Conservation (phyloP, 35 echinoderm and acorn worm genomes). For the Apostichopus californicus region DNA sequence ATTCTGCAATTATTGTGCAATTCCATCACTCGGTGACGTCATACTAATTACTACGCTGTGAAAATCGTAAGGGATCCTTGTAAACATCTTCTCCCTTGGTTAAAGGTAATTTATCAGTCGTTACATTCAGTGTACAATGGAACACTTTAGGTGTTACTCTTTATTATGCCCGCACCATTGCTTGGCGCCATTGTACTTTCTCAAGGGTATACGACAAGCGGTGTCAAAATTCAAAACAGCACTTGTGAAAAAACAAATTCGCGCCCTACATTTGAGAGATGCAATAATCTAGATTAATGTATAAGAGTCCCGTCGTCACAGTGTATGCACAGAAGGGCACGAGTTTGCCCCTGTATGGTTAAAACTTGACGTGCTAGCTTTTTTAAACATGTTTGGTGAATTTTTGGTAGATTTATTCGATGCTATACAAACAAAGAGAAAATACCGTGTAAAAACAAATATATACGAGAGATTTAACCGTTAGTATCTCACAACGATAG, state of each 20-base stretch:
- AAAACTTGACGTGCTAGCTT: too few relatives aligned
- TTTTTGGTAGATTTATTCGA: too few relatives aligned
- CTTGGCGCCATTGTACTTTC: not conserved
- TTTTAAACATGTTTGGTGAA: too few relatives aligned
- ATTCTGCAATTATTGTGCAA: too few relatives aligned
- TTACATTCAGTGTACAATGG: not conserved
- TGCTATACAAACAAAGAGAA: too few relatives aligned
- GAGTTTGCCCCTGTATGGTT: too few relatives aligned
- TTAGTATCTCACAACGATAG: too few relatives aligned
- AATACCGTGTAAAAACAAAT: too few relatives aligned
- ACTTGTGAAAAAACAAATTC: not conserved
- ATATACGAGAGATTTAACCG: too few relatives aligned
- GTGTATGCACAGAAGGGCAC: too few relatives aligned
- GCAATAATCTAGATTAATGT: too few relatives aligned
- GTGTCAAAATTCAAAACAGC: not conserved
- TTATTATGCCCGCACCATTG: not conserved
- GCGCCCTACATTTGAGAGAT: not conserved
- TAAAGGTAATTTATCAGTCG: not conserved
- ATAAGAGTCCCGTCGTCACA: too few relatives aligned
- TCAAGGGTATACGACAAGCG: not conserved
- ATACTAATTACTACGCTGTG: not conserved
- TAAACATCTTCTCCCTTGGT: not conserved
- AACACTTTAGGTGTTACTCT: not conserved
- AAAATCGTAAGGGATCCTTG: not conserved
- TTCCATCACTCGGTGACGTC: not conserved